Conservation (phyloP, 2,113 vertebrate genomes). For the Pollimyrus isidori region DNA sequence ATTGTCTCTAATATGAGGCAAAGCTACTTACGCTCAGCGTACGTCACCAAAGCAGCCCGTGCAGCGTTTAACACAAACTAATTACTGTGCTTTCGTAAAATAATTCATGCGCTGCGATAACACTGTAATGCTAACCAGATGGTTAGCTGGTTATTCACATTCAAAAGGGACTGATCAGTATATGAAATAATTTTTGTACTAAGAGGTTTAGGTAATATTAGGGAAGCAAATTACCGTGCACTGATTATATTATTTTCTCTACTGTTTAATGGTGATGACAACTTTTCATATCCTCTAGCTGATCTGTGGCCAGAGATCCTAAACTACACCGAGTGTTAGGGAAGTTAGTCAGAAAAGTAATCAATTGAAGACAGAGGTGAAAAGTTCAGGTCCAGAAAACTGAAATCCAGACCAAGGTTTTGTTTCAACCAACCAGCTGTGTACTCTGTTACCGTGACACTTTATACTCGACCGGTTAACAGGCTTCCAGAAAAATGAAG, state of each 20-base stretch:
- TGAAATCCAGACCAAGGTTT: neutral
- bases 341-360: neutral
- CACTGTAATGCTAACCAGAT: neutral
- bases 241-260: neutral
- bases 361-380: neutral
- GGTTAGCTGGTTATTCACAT: neutral
- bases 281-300: neutral
- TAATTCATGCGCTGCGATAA: neutral
- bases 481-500: neutral
- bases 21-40: neutral
- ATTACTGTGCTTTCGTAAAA: neutral
- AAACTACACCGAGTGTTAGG: neutral
- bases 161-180: neutral
- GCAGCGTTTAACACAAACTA: neutral
- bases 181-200: neutral
- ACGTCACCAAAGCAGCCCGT: neutral
- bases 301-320: neutral
- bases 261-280: neutral
- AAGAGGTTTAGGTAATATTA: neutral
- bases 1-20: neutral
- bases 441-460: neutral
- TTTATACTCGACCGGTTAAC: neutral
- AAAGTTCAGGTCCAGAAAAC: neutral
- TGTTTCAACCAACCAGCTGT: neutral
- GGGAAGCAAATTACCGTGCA: neutral